Evolutionary conservation across 2,888 invertebrate genomes (phyloP).

Genomic region (Ametastegia equiseti): DNA sequence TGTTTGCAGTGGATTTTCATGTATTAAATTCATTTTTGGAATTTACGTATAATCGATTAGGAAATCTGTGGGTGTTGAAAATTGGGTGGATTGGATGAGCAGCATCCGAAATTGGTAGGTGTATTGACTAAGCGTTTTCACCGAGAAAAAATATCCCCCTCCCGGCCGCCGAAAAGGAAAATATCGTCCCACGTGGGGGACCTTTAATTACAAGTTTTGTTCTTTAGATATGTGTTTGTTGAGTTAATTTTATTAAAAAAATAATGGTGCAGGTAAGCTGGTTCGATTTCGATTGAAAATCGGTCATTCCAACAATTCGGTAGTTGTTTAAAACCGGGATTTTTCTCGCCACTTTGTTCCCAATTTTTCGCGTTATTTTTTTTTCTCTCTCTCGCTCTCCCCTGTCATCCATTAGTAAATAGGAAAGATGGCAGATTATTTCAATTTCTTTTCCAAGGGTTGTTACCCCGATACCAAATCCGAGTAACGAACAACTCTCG

Average conservation of each 20-base stretch:
- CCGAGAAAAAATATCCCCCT: conserved; percentile 71
- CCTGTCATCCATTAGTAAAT: conserved; percentile 75
- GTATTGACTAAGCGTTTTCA: conserved; percentile 73
- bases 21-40: neutral
- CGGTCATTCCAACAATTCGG: neutral
- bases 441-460: conserved; percentile 24
- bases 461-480: neutral
- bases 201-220: conserved; percentile 74
- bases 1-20: neutral
- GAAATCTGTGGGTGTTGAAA: neutral
- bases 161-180: conserved; percentile 68
- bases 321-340: conserved; percentile 55
- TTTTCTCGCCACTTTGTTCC: conserved; percentile 67
- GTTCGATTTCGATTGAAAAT: conserved; percentile 45
- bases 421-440: conserved; percentile 75
- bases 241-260: conserved; percentile 72
- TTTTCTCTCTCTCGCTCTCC: conserved; percentile 48
- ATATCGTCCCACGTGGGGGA: conserved; percentile 75
- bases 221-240: conserved; percentile 74
- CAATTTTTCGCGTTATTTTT: conserved; percentile 74
- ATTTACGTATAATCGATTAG: neutral
- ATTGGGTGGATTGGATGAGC: neutral
- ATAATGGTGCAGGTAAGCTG: conserved; percentile 74
- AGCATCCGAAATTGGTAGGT: conserved; percentile 52
- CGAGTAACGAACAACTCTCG: conserved; percentile 47